phyloP scores from a whole-genome alignment of 2,113 vertebrate species.

The Oceanodroma tethys region DNA sequence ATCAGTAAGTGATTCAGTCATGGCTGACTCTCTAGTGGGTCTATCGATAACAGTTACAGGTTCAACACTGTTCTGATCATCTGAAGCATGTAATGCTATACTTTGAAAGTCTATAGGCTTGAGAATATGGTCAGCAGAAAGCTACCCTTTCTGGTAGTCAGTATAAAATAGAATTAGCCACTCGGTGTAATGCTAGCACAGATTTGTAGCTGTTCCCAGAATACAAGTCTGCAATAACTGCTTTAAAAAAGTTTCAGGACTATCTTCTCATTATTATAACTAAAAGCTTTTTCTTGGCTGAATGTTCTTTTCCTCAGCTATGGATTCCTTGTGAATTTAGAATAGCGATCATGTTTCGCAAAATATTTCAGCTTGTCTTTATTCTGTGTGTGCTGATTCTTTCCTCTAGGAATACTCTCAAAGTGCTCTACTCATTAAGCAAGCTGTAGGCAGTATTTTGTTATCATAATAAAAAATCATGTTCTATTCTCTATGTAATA shows the following conservation, averaged over 20 bases:
- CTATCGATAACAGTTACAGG: background rate
- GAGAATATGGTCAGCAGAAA: background rate
- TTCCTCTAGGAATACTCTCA: background rate
- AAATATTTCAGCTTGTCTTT: background rate
- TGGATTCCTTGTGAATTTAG: background rate
- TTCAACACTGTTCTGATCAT: background rate
- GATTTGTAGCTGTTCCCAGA: background rate
- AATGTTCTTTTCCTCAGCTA: background rate
- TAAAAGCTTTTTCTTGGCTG: background rate
- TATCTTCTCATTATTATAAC: background rate
- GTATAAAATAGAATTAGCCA: background rate
- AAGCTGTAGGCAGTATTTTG: background rate
- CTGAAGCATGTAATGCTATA: background rate
- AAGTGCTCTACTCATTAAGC: background rate
- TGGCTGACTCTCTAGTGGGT: background rate
- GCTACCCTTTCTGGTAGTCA: background rate
- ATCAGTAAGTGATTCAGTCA: background rate
- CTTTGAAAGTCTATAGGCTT: background rate
- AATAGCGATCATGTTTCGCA: background rate
- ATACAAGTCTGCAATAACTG: background rate
- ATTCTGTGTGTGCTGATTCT: background rate
- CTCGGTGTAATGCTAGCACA: background rate
- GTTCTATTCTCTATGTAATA: background rate
- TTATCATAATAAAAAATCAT: background rate
- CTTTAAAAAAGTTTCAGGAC: background rate